Evolutionary conservation across 2,113 vertebrate species (phyloP).

Genomic region (Gopherus evgoodei): DNA sequence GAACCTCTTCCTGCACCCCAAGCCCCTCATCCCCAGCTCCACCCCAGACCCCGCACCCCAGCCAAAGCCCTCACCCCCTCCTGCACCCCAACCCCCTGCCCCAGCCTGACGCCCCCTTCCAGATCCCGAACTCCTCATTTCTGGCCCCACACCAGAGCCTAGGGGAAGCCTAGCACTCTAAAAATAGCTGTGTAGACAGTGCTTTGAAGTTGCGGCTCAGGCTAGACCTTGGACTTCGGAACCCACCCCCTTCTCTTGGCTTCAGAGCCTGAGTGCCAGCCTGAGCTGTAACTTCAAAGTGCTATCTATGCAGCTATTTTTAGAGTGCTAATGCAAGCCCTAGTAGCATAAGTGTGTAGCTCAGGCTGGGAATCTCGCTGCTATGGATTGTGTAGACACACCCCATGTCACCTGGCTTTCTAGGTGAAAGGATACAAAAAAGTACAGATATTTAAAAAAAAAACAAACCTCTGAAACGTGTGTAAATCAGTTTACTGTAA

Average conservation of each 20-base stretch:
- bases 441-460: neutral
- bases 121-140: too few species aligned
- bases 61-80: too few species aligned
- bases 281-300: too few species aligned
- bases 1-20: too few species aligned
- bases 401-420: neutral
- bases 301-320: neutral
- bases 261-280: neutral
- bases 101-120: too few species aligned
- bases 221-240: neutral
- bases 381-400: neutral
- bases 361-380: neutral
- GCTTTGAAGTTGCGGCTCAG: neutral
- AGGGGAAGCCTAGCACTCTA: neutral
- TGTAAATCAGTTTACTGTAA: neutral
- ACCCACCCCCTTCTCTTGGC: too few species aligned
- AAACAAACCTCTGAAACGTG: neutral
- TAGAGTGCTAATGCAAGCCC: neutral
- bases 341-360: neutral
- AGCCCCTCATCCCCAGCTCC: too few species aligned
- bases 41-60: too few species aligned
- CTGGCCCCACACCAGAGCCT: too few species aligned
- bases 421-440: neutral
- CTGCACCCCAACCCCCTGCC: too few species aligned
- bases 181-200: neutral